Conservation (phyloP, 2,797 vertebrate species). For the Muscicapa comitata region DNA sequence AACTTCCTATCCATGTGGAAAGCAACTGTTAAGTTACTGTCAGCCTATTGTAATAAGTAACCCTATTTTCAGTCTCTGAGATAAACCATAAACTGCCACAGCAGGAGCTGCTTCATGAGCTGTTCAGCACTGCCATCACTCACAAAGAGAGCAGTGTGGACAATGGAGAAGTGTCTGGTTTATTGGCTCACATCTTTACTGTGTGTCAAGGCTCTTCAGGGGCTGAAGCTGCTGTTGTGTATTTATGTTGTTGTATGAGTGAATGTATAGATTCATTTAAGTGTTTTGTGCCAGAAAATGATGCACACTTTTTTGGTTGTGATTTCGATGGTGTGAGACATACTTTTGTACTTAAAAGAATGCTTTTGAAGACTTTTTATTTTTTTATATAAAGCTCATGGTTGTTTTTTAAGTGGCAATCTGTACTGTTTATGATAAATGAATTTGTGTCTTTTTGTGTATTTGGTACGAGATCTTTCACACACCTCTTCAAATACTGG, state of each 20-base stretch:
- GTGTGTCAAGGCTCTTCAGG: not conserved
- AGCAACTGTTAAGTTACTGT: not conserved
- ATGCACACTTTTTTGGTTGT: not conserved
- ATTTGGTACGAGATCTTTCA: not conserved
- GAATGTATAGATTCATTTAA: not conserved
- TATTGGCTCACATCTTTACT: not conserved
- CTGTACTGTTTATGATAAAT: not conserved
- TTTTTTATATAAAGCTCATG: not conserved
- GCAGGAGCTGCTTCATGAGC: slow-evolving; percentile 6
- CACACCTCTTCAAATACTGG: not conserved
- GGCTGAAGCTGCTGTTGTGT: not conserved
- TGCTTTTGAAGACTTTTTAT: not conserved
- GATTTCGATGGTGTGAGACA: not conserved
- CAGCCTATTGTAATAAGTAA: not conserved
- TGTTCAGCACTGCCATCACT: not conserved
- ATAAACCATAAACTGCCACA: slow-evolving; percentile 5
- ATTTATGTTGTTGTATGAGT: not conserved
- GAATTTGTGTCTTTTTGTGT: not conserved
- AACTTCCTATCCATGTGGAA: not conserved
- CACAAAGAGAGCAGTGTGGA: not conserved
- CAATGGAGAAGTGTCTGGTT: not conserved
- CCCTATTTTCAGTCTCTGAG: not conserved
- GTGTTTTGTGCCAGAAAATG: not conserved
- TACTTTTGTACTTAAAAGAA: not conserved
- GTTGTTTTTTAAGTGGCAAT: not conserved